Conservation (phyloP, 2,797 vertebrate species). For the Ptychadena robeensis region DNA sequence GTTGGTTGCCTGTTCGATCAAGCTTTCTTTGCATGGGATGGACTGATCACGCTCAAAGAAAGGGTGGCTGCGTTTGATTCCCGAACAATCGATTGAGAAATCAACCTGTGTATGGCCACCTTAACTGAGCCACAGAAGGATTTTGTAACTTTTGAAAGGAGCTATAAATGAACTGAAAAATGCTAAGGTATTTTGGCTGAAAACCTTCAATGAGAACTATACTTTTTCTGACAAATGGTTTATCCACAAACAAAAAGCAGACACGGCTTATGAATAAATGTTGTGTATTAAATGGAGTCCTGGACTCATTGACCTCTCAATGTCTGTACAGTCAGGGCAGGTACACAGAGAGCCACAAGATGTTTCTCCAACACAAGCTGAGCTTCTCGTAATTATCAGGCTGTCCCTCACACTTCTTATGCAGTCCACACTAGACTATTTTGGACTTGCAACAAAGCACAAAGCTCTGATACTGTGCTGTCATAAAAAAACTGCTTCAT, state of each 20-base stretch:
- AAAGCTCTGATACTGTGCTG: not conserved
- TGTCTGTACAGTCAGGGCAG: not conserved
- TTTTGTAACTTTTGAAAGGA: not conserved
- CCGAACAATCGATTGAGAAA: no score
- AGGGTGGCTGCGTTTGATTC: no score
- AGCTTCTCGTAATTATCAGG: not conserved
- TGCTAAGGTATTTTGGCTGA: not conserved
- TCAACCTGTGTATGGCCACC: no score
- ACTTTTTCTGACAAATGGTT: not conserved
- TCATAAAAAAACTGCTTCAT: not conserved
- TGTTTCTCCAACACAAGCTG: not conserved
- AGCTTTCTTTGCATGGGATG: no score
- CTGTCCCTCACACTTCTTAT: not conserved
- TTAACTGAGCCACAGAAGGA: not conserved
- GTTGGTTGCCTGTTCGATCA: no score
- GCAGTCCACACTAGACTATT: not conserved
- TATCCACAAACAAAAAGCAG: not conserved
- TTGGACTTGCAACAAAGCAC: conserved; percentile 21
- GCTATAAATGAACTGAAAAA: no score
- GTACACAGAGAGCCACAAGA: not conserved
- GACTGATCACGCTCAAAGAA: no score
- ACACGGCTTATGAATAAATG: not conserved
- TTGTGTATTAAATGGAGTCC: not conserved
- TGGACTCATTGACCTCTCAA: not conserved
- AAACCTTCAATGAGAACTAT: not conserved